Evolutionary conservation across 1,140 invertebrate species (phyloP), one percentile per base, ranked within the genome.

Genomic region (Drosophila burlai): DNA sequence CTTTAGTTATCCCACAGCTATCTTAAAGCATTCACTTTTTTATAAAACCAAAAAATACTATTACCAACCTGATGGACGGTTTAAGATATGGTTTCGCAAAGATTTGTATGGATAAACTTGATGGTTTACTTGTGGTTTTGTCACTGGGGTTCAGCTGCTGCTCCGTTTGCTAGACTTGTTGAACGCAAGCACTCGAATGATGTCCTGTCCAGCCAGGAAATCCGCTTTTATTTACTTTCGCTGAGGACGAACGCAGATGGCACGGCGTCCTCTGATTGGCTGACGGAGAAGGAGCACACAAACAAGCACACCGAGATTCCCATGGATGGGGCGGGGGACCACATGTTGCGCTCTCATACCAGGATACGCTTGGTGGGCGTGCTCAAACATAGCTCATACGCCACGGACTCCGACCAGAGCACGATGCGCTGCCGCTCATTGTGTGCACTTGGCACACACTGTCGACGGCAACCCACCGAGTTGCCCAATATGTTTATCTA

Each of bases 161-260:
- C 72, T 63, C 58, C 57, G 67, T 66, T 76, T 26, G 65, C 75
- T 69, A 43, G 46, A 79, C 84, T 91, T 91, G 89, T 81, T 77
- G 85, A 92, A 87, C 79, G 79, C 83, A 73, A 74, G 79, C 64
- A 76, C 76, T 89, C 80, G 83, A 92, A 89, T 92, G 91, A 91
- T 91, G 73, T 43, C 78, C 60, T 78, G 40, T 52, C 50, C 46
- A 59, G 71, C 68, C 75, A 91, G 86, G 87, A 91, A 84, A 80
- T 83, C 83, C 47, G 91, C 83, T 92, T 92, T 92, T 92, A 92
- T 92, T 83, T 83, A 83, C 77, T 91, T 86, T 75, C 81, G 71
- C 24, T 61, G 64, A 38, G 67, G 59, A 73, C 55, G 59, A 65
- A 59, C 61, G 55, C 76, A 67, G 64, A 63, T 24, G 40, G n/a